Percentiles rank a stretch among this genome's conserved stretches.
phyloP scores from a whole-genome alignment of 2,113 vertebrate species.

The Andinoacara biseriatus region DNA sequence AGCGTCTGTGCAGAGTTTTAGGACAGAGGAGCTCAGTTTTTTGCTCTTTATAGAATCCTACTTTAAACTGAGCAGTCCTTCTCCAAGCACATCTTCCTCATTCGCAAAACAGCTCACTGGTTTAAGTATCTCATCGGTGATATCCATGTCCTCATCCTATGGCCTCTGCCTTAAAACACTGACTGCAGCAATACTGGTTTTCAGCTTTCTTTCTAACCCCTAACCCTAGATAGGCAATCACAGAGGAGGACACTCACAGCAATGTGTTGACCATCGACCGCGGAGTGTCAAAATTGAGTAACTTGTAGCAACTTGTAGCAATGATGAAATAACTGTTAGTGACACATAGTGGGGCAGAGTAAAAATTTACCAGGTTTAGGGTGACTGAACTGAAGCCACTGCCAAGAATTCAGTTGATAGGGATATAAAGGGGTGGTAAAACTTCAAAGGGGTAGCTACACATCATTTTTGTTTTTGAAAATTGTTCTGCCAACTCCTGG shows the following conservation, averaged over 20 bases:
- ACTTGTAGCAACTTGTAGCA: neutral
- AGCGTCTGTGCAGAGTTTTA: neutral
- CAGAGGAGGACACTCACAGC: neutral
- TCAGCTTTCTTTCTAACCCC: neutral
- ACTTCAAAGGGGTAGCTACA: rapidly evolving
- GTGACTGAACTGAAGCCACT: rapidly evolving
- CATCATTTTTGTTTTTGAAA: neutral
- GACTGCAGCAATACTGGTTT: neutral
- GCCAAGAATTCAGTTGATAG: rapidly evolving
- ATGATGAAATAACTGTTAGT: neutral
- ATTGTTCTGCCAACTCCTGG: neutral
- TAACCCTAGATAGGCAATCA: neutral
- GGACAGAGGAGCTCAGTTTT: neutral
- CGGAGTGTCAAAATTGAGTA: neutral
- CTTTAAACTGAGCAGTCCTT: neutral
- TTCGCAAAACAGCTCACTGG: neutral
- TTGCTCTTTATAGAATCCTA: neutral
- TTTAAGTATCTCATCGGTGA: too few relatives aligned
- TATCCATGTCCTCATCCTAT: rapidly evolving
- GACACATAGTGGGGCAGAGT: neutral
- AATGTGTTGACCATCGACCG: neutral
- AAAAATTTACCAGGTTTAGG: neutral
- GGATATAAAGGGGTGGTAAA: neutral
- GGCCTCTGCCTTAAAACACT: neutral
- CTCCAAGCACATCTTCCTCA: neutral